phyloP scores from a whole-genome alignment of 2,113 vertebrate genomes.

The Nycticebus coucang region DNA sequence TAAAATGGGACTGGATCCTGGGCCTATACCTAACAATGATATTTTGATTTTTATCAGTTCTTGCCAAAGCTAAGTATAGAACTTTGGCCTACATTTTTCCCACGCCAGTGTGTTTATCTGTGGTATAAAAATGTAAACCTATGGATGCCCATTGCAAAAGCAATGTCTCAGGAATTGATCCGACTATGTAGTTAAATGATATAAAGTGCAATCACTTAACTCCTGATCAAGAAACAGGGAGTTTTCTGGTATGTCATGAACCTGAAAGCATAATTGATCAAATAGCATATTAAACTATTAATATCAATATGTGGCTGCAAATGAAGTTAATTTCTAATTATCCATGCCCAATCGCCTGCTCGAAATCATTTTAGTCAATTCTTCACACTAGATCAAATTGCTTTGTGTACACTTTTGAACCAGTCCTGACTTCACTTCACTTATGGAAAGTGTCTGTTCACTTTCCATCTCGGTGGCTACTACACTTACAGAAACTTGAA shows the following conservation, averaged over 20 bases:
- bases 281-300: constrained; percentile 22
- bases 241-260: background rate
- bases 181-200: background rate
- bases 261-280: constrained; percentile 37
- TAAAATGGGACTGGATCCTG: background rate
- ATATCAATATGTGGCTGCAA: constrained; percentile 8
- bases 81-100: background rate
- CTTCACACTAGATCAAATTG: constrained; percentile 8
- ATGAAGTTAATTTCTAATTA: constrained; percentile 54
- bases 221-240: background rate
- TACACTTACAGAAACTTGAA: background rate
- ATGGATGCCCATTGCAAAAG: background rate
- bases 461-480: background rate
- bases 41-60: background rate
- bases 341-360: background rate
- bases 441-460: no score
- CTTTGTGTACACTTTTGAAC: background rate
- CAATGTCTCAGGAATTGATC: background rate
- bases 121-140: background rate
- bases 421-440: background rate
- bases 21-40: background rate
- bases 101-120: background rate
- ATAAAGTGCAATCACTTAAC: background rate
- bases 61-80: background rate
- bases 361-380: constrained; percentile 4